These are phyloP conservation scores for Reticulitermes speratus DNA, from an alignment of 1,140 invertebrate species.

Conservation along the genomic window DNA sequence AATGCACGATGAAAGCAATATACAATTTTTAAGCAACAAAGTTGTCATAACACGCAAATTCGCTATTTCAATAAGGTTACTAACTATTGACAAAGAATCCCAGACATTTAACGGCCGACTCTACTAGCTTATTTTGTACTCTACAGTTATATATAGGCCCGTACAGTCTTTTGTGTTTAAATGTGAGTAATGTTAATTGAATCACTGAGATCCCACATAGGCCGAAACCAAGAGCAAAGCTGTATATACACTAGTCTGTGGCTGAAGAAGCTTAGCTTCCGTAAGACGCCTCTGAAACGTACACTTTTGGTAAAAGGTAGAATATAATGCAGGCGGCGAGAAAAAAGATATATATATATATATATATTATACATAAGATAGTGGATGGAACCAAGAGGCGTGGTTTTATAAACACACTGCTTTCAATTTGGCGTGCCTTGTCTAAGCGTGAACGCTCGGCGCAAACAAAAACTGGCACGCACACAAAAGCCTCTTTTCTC, in stretches of 20 bases:
- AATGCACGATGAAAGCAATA: too few relatives aligned
- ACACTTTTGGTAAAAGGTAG: not conserved
- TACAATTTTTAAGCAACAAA: too few relatives aligned
- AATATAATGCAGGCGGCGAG: not conserved
- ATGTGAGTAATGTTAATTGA: not conserved
- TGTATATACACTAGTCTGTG: not conserved
- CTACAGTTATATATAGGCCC: not conserved
- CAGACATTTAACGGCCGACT: not conserved
- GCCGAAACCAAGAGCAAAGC: not conserved
- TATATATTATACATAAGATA: not conserved
- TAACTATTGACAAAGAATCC: too few relatives aligned
- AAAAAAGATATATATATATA: not conserved
- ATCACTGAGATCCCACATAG: not conserved
- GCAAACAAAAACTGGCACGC: not conserved
- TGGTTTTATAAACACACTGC: not conserved
- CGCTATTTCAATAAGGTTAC: too few relatives aligned
- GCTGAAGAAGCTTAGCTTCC: not conserved
- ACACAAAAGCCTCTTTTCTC: constrained; percentile 7
- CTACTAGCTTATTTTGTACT: not conserved
- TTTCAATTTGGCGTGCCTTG: constrained; percentile 9
- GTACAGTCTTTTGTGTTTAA: not conserved
- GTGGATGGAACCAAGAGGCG: not conserved
- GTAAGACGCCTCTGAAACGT: not conserved
- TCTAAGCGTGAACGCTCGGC: not conserved
- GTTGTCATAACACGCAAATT: too few relatives aligned